These are phyloP conservation scores for Tragelaphus imberbis DNA, from an alignment of 2,113 vertebrate species.

Conservation along the genomic window DNA sequence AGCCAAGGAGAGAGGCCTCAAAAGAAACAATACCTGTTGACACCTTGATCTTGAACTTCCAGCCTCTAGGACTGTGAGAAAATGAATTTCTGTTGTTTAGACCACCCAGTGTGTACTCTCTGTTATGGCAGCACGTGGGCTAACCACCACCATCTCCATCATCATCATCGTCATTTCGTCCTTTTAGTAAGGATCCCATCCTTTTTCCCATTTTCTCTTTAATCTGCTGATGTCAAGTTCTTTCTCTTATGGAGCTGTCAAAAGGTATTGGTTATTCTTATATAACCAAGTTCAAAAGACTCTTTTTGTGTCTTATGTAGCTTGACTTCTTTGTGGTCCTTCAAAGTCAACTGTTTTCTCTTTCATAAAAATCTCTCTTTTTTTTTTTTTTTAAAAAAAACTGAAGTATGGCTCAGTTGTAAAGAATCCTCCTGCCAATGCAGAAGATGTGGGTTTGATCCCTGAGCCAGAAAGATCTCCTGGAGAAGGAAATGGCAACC, in stretches of 20 bases:
- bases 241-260: neutral
- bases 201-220: neutral
- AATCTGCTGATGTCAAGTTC: neutral
- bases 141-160: neutral
- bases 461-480: neutral
- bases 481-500: neutral
- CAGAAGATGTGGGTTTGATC: neutral
- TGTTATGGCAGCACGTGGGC: neutral
- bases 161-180: neutral
- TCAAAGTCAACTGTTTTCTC: neutral
- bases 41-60: neutral
- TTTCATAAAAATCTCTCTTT: neutral
- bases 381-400: neutral
- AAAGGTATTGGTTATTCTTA: neutral
- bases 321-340: neutral
- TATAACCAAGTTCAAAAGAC: neutral
- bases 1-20: neutral
- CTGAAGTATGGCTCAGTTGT: neutral
- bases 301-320: neutral
- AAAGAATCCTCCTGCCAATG: neutral
- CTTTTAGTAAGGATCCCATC: neutral
- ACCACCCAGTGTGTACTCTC: neutral
- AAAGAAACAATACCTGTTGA: neutral
- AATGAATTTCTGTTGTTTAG: neutral
- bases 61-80: neutral